A percentile compares a stretch with the other conserved stretches of the same genome.
Evolutionary conservation across 2,113 vertebrate genomes (phyloP).

Genomic region (Tragelaphus imberbis): DNA sequence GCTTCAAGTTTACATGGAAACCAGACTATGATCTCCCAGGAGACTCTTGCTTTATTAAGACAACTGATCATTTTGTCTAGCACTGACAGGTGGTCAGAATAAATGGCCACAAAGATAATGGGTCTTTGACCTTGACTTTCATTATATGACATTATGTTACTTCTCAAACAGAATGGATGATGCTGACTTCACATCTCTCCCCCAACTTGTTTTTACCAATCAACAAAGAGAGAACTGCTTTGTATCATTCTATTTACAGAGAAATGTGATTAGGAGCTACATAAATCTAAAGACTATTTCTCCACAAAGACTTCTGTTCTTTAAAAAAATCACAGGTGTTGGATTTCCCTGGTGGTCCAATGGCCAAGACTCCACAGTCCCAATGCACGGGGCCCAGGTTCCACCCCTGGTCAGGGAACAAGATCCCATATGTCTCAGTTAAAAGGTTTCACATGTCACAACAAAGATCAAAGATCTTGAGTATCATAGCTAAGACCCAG

Average conservation of each 20-base stretch:
- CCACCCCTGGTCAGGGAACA: background rate
- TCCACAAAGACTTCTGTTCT: background rate
- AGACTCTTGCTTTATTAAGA: constrained; percentile 5
- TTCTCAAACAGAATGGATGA: background rate
- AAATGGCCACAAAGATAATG: constrained; percentile 10
- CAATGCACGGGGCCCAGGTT: background rate
- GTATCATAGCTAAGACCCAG: background rate
- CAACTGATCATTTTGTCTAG: background rate
- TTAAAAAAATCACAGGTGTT: background rate
- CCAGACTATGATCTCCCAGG: background rate
- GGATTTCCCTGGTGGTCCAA: background rate
- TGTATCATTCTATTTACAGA: background rate
- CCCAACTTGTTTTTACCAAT: background rate
- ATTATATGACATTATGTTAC: background rate
- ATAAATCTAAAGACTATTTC: constrained; percentile 18
- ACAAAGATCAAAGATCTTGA: background rate
- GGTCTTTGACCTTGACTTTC: constrained; percentile 19
- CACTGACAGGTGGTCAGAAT: constrained; percentile 8
- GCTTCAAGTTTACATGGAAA: background rate
- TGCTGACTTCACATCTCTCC: background rate
- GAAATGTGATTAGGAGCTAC: background rate
- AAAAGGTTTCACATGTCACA: background rate
- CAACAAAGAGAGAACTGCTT: background rate
- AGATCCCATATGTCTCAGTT: background rate
- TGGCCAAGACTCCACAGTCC: background rate